Conservation (phyloP, 2,888 invertebrate species). For the Limnephilus marmoratus region DNA sequence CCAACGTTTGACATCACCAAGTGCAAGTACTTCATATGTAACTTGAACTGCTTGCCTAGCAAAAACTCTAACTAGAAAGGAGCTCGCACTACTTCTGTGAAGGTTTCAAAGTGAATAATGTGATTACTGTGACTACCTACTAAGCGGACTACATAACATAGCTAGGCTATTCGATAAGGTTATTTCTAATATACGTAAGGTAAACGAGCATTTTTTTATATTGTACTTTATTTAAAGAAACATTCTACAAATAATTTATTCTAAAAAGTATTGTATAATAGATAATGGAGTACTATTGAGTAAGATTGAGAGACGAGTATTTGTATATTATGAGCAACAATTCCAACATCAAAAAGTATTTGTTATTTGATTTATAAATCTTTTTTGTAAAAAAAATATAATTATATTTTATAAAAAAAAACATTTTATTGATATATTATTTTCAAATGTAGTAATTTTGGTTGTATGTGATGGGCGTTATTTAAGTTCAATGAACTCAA, state of each 20-base stretch:
- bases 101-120: constrained; percentile 37
- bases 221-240: constrained; percentile 41
- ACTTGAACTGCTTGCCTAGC: constrained; percentile 36
- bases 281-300: constrained; percentile 23
- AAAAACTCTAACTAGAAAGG: neutral
- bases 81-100: neutral
- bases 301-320: constrained; percentile 13
- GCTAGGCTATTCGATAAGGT: constrained; percentile 8
- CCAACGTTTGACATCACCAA: constrained; percentile 63
- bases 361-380: constrained; percentile 40
- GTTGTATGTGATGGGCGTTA: too few species aligned
- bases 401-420: constrained; percentile 26
- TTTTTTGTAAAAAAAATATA: constrained; percentile 32
- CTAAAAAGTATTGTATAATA: constrained; percentile 27
- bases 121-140: constrained; percentile 34
- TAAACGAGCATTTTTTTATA: constrained; percentile 36
- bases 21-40: constrained; percentile 60
- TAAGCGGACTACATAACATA: neutral
- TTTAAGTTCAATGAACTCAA: too few species aligned
- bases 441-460: neutral
- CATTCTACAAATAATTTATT: constrained; percentile 43
- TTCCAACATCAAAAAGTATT: constrained; percentile 20
- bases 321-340: constrained; percentile 24
- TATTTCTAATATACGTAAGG: constrained; percentile 13
- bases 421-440: neutral